Evolutionary conservation across 2,888 invertebrate genomes (phyloP), one percentile per base, ranked within the genome.

Genomic region (Allacma fusca): DNA sequence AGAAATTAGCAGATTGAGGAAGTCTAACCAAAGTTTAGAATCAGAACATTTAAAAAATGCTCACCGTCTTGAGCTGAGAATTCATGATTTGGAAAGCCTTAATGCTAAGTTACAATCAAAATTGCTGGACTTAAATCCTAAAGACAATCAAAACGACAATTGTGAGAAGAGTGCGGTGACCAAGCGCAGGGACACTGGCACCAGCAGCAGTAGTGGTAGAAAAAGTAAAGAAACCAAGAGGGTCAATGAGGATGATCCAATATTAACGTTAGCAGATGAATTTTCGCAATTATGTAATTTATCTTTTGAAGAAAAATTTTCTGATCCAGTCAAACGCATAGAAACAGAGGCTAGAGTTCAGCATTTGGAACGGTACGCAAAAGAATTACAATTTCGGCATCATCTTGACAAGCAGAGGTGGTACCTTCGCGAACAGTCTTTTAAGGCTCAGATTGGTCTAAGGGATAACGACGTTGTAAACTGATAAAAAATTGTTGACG

Each of bases 71-170:
- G 77, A 77, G 44, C 59, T 72, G 28, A 40, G 77, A 57, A 77
- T 73, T 57, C 24, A 68, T 28, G 77, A 77, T 28, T 73, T 77
- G 24, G 77, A 77, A 73, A 21, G 29, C 16, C 57, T 77, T 0
- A 77, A 77, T 64, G 24, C 29, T 5, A 64, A 73, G 4, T 23
- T 77, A 59, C 77, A 77, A 68, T 23, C 68, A 0, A 64, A 73
- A 24, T 34, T 77, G 2, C 12, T 76, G 24, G 59, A 59, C 5
- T 13, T 23, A 5, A 59, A n/a, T 59, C 59, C 19, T 19, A 23
- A 59, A n/a, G 19, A 59, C 23, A 59, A 59, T 59, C 59, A 59
- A 21, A 13, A 7, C 19, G 19, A 59, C 59, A 59, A 59, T 59
- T n/a, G n/a, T n/a, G n/a, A n/a, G n/a, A n/a, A n/a, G n/a, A n/a